Conservation (phyloP, 1,140 invertebrate genomes). For the Lepidotrigona ventralis region DNA sequence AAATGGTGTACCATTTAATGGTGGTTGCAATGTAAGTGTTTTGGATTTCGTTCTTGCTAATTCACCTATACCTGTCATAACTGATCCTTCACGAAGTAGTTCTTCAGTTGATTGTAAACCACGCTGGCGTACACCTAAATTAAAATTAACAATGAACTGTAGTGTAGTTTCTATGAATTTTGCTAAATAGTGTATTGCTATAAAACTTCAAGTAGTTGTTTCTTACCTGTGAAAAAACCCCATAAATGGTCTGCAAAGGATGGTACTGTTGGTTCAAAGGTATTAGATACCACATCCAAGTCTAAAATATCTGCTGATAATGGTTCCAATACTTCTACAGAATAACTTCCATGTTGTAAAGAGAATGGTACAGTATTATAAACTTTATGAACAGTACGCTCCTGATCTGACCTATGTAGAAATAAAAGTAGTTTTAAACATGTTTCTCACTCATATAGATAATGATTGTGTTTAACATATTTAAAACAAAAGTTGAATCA, state of each 20-base stretch:
- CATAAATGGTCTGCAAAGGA: slow-evolving; percentile 89
- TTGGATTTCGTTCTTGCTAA: slow-evolving; percentile 79
- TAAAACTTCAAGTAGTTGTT: background rate
- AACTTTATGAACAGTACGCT: slow-evolving; percentile 86
- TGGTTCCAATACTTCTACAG: slow-evolving; percentile 87
- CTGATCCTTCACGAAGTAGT: slow-evolving; percentile 87
- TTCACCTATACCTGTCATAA: slow-evolving; percentile 89
- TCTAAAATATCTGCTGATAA: slow-evolving; percentile 87
- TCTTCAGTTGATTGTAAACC: slow-evolving; percentile 90
- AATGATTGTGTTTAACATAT: background rate
- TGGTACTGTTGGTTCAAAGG: slow-evolving; percentile 86
- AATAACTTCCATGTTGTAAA: slow-evolving; percentile 82
- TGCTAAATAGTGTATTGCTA: background rate
- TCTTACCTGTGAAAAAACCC: slow-evolving; percentile 86
- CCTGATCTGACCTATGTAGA: slow-evolving; percentile 83
- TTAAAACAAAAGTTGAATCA: slow-evolving; percentile 58
- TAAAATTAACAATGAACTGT: background rate
- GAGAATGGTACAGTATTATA: slow-evolving; percentile 88
- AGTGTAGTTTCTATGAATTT: background rate
- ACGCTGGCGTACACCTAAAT: slow-evolving; percentile 82
- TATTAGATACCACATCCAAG: slow-evolving; percentile 88
- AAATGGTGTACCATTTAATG: slow-evolving; percentile 84
- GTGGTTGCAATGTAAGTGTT: slow-evolving; percentile 84
- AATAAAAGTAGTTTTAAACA: slow-evolving; percentile 8
- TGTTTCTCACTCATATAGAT: background rate